Evolutionary conservation across 2,888 invertebrate species (phyloP).

Genomic region (Aporophyla lueneburgensis): DNA sequence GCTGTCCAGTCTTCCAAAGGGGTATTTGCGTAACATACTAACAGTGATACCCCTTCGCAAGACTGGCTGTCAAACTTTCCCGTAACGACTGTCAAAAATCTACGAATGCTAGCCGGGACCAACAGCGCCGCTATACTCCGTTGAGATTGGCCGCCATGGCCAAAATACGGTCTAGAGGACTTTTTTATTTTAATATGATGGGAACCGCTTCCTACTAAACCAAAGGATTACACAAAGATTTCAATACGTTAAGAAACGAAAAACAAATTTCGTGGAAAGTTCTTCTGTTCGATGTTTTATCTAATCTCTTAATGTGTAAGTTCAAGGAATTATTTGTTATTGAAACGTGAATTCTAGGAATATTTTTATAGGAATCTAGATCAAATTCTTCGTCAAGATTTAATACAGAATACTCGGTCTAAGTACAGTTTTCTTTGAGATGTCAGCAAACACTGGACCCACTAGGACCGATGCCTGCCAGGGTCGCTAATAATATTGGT

Average conservation of each 20-base stretch:
- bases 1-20: background rate
- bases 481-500: background rate
- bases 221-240: background rate
- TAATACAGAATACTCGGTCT: background rate
- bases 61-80: no score
- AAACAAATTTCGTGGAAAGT: background rate
- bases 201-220: background rate
- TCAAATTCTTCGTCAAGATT: background rate
- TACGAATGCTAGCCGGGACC: no score
- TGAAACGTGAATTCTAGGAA: background rate
- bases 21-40: no score
- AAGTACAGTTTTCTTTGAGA: background rate
- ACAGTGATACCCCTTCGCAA: no score
- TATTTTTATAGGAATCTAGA: constrained; percentile 9
- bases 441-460: no score
- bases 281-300: background rate
- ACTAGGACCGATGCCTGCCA: no score
- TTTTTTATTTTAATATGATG: background rate
- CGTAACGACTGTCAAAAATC: no score
- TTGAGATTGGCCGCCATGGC: background rate
- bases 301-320: constrained; percentile 20
- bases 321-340: constrained; percentile 7
- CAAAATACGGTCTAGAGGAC: background rate
- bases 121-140: background rate
- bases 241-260: constrained; percentile 1